Evolutionary conservation across 2,888 invertebrate genomes (phyloP).

Genomic region (Mycalesis mineus): DNA sequence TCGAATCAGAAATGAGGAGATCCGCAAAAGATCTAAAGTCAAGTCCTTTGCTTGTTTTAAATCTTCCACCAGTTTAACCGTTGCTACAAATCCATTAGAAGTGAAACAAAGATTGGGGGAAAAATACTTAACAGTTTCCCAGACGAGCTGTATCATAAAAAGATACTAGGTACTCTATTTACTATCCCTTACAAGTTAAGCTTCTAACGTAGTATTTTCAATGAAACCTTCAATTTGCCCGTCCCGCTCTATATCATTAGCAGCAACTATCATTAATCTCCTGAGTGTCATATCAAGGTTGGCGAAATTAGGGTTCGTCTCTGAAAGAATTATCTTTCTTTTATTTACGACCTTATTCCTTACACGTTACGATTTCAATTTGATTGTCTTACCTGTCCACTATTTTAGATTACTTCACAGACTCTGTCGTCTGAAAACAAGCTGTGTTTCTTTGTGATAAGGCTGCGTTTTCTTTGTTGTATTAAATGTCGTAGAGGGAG

Average conservation of each 20-base stretch:
- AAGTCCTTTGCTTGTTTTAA: no score
- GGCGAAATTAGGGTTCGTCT: constrained; percentile 14
- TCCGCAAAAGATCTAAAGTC: no score
- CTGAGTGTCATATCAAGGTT: constrained; percentile 21
- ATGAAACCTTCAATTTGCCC: constrained; percentile 5
- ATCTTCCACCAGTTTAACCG: no score
- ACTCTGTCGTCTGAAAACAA: background rate
- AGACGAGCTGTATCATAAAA: no score
- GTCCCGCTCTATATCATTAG: constrained; percentile 5
- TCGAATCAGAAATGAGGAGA: no score
- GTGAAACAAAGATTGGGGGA: no score
- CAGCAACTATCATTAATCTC: constrained; percentile 19
- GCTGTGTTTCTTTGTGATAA: background rate
- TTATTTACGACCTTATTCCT: background rate
- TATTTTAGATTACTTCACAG: constrained; percentile 1
- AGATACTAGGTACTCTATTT: background rate
- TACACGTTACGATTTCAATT: background rate
- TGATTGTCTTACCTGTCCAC: background rate
- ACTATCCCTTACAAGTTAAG: background rate
- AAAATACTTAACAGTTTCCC: no score
- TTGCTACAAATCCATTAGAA: no score
- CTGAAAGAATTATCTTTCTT: background rate
- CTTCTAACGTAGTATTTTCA: background rate
- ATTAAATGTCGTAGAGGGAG: constrained; percentile 9
- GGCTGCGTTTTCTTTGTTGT: constrained; percentile 8